Percentiles rank a stretch among this genome's conserved stretches.
Evolutionary conservation across 2,113 vertebrate genomes (phyloP).

Genomic region (Athene cunicularia): DNA sequence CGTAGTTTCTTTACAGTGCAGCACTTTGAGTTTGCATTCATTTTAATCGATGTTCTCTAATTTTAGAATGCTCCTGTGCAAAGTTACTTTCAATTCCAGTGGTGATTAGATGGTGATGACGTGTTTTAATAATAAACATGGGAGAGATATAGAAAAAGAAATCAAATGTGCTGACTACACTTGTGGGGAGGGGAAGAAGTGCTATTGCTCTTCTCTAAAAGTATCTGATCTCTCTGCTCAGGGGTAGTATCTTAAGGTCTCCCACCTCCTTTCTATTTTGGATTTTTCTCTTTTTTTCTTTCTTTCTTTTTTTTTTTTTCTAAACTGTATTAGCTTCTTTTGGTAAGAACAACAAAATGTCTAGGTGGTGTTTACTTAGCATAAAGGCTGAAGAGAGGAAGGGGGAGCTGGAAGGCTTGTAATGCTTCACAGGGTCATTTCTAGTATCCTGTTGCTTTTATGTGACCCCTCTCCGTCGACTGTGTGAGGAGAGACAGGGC

Average conservation of each 20-base stretch:
- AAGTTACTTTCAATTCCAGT: slow-evolving; percentile 30
- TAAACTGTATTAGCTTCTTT: neutral
- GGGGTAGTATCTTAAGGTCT: neutral
- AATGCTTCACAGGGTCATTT: neutral
- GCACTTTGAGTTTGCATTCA: neutral
- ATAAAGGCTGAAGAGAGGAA: neutral
- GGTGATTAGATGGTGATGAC: neutral
- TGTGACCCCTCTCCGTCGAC: neutral
- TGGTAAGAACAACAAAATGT: neutral
- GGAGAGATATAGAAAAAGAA: slow-evolving; percentile 11
- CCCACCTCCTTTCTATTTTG: neutral
- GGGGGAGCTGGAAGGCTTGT: neutral
- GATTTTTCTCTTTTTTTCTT: neutral
- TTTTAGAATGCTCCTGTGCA: slow-evolving; percentile 40
- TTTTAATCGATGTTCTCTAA: neutral
- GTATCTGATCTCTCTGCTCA: neutral
- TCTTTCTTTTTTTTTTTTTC: too few relatives aligned
- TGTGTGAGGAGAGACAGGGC: neutral
- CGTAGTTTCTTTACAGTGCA: neutral
- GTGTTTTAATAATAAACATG: slow-evolving; percentile 29
- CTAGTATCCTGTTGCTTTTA: neutral
- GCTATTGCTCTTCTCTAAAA: neutral
- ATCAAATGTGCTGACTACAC: neutral
- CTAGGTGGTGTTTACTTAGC: neutral
- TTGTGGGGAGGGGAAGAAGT: neutral